Evolutionary conservation across 2,797 vertebrate genomes (phyloP).

Genomic region (Botia kubotai): DNA sequence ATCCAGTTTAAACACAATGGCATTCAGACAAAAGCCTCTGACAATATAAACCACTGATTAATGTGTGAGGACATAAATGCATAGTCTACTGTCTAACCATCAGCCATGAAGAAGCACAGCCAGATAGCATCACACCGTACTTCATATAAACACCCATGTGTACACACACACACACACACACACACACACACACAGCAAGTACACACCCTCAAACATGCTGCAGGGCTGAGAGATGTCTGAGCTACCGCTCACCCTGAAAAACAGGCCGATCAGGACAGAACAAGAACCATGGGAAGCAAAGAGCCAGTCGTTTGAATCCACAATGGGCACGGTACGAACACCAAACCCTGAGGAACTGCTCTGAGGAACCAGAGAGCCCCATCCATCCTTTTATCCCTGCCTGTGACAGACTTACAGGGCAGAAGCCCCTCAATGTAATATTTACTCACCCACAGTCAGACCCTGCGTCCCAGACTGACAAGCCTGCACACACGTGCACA

Average conservation of each 20-base stretch:
- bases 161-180: conserved; percentile 58
- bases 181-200: conserved; percentile 54
- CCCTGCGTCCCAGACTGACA: conserved; percentile 71
- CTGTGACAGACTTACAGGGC: conserved; percentile 56
- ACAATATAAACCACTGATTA: neutral
- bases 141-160: conserved; percentile 58
- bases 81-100: conserved; percentile 10
- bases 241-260: conserved; percentile 73
- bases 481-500: conserved; percentile 56
- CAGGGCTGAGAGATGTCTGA: conserved; percentile 66
- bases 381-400: neutral
- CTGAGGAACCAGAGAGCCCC: conserved; percentile 9
- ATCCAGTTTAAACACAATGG: neutral
- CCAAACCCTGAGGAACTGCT: neutral
- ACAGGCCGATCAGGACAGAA: conserved; percentile 65
- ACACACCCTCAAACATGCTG: conserved; percentile 51
- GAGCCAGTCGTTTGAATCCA: neutral
- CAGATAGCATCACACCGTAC: conserved; percentile 10
- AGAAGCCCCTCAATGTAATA: conserved; percentile 70
- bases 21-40: neutral
- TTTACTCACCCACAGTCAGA: conserved; percentile 74
- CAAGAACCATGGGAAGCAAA: conserved; percentile 9
- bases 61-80: conserved; percentile 6
- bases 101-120: conserved; percentile 5
- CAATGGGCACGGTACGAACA: neutral